These are phyloP conservation scores for Myiozetetes cayanensis DNA, from an alignment of 2,113 vertebrate genomes.

Conservation along the genomic window DNA sequence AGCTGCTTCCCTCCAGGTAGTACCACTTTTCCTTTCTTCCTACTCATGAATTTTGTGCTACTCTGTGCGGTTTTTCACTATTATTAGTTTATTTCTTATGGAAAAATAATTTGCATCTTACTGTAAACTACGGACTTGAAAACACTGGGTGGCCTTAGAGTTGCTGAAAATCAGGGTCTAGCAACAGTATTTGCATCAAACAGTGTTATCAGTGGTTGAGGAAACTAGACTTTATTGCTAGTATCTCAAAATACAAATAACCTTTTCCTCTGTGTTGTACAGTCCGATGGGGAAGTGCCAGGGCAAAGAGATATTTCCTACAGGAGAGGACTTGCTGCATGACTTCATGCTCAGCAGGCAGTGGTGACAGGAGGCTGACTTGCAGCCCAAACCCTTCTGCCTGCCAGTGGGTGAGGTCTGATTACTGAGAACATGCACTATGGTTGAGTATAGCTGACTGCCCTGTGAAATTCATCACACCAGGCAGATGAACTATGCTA, in stretches of 20 bases:
- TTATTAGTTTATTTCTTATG: neutral
- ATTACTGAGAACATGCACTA: neutral
- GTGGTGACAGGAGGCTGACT: neutral
- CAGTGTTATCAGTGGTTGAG: neutral
- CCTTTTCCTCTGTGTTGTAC: neutral
- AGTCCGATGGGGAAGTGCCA: neutral
- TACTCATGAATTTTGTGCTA: neutral
- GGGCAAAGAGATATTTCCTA: neutral
- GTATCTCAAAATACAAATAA: neutral
- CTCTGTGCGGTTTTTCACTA: neutral
- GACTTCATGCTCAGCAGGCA: neutral
- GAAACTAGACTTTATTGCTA: neutral
- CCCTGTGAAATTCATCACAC: neutral
- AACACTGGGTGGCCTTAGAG: neutral
- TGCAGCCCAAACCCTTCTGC: conserved; percentile 3
- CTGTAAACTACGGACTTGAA: neutral
- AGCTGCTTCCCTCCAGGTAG: neutral
- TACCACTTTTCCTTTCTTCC: neutral
- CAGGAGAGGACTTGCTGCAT: neutral
- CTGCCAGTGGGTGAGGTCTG: neutral
- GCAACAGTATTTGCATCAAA: neutral
- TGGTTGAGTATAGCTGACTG: neutral
- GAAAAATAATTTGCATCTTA: neutral
- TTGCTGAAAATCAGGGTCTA: neutral
- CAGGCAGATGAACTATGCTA: neutral